Evolutionary conservation across 2,113 vertebrate genomes (phyloP), one percentile per base, ranked within the genome.

Genomic region (Todiramphus chloris): DNA sequence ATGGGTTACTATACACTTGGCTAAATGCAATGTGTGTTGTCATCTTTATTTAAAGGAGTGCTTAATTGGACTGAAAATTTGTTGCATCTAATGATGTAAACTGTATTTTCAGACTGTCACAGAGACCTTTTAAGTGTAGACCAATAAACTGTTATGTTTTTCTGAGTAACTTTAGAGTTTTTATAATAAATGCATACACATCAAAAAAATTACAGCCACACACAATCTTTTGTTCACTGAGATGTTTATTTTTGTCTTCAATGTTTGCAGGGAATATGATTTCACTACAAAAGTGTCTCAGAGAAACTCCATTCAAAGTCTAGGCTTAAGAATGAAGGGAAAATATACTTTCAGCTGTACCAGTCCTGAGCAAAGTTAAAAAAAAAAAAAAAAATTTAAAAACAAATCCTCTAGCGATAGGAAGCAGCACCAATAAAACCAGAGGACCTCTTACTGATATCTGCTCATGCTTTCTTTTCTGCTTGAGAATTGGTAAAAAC

Each of bases 241-340:
- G 90, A 96, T 96, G 90, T 96, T 97, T 97, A 97, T 97, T 97
- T 96, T 95, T 94, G 83, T 92, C 92, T 93, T 96, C 83, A 93
- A 66, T 92, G 90, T 89, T 96, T 92, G 92, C 91, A 96, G 96
- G 96, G 95, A 97, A 96, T 95, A 96, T 13, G 83, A 89, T 95
- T 95, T 96, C 95, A 95, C 96, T 97, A 97, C 92, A 97, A 97
- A 97, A 96, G 90, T 96, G 92, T 95, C 94, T 97, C 95, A 94
- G 95, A 97, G 96, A 96, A 97, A 97, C 95, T 96, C 94, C 96
- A 97, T 97, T 96, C 94, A 95, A 97, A 97, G 84, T 95, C 92
- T 95, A 96, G 86, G 48, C 94, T 94, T 96, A 96, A 93, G 95
- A 96, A 96, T 96, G 86, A 96, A 95, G 94, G 96, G 94, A 96